Evolutionary conservation across 2,888 invertebrate species (phyloP), one percentile per base, ranked within the genome.

Genomic region (Odontocerum albicorne): DNA sequence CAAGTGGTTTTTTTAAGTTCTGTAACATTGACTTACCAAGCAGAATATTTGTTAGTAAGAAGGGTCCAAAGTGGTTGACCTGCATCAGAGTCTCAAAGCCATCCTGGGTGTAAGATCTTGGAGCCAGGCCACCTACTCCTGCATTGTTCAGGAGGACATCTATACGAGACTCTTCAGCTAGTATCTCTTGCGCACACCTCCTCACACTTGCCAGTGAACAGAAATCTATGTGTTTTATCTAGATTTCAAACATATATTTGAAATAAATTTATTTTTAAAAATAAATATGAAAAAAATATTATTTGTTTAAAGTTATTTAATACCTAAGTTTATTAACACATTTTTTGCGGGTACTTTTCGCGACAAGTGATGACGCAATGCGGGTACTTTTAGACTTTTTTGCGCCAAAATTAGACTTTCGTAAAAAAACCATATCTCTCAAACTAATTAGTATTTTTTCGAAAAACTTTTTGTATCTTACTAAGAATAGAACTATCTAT

Each of bases 31-130:
- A 60, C 61, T 59, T 61, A 74, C 74, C 74, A 60, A 83, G 64
- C 53, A 90, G 72, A 12, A 88, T 72, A 64, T 84, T 83, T 2
- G 87, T 88, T 42, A 90, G 72, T 46, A 90, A 72, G 67, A 89
- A 90, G 1, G 83, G 85, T 10, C 85, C 86, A 65, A 85, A 84
- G 68, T 86, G 84, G 68, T 89, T 89, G 42, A 84, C 80, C 66
- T 87, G 87, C 80, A 87, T 84, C 52, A 82, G 82, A n/a, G 77
- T 66, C 63, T 87, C 84, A 53, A 88, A 72, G 2, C 85, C 85
- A 64, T 88, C 87, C 63, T 81, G 75, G 1, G 86, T 84, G 0
- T 31, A 15, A 63, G 73, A 76, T 63, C 75, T 73, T n/a, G 73
- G 72, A 4, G 17, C 16, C 43, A 74, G 67, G 7, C 76, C 77